These are phyloP conservation scores for Gisinianus flammeolus DNA, from an alignment of 2,888 invertebrate species.

Conservation along the genomic window DNA sequence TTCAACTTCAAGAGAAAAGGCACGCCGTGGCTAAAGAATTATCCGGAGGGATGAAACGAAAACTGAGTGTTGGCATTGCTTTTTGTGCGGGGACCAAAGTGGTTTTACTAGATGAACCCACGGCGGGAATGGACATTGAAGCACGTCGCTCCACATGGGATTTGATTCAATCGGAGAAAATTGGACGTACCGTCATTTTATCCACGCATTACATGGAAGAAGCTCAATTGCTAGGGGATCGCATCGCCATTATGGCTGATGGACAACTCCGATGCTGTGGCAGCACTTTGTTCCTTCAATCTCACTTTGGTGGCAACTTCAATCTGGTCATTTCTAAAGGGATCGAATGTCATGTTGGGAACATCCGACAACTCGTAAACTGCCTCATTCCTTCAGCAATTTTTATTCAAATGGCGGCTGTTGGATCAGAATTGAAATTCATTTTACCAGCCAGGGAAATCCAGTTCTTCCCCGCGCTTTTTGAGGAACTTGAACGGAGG, in stretches of 20 bases:
- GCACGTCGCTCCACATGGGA: too few species aligned
- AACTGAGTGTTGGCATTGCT: slow-evolving; percentile 16
- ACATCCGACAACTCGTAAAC: not conserved
- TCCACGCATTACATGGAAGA: too few species aligned
- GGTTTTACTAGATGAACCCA: too few species aligned
- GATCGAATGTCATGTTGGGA: not conserved
- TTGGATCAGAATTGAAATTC: not conserved
- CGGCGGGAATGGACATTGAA: too few species aligned
- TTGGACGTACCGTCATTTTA: slow-evolving; percentile 80
- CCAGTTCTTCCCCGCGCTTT: not conserved
- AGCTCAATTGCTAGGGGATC: slow-evolving; percentile 89
- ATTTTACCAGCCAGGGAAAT: not conserved
- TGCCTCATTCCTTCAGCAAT: not conserved
- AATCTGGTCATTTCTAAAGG: not conserved
- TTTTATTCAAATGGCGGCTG: slow-evolving; percentile 61
- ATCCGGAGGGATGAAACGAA: slow-evolving; percentile 24
- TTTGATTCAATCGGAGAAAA: too few species aligned
- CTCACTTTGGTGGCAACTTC: slow-evolving; percentile 64
- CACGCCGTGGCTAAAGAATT: slow-evolving; percentile 5
- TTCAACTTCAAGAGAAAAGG: slow-evolving; percentile 12
- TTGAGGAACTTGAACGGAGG: not conserved
- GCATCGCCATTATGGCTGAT: slow-evolving; percentile 82
- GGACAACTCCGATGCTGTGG: slow-evolving; percentile 79
- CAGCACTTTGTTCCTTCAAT: slow-evolving; percentile 82
- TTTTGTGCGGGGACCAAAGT: slow-evolving; percentile 22